Evolutionary conservation across 2,888 invertebrate genomes (phyloP).

Genomic region (Plagodis pulveraria): DNA sequence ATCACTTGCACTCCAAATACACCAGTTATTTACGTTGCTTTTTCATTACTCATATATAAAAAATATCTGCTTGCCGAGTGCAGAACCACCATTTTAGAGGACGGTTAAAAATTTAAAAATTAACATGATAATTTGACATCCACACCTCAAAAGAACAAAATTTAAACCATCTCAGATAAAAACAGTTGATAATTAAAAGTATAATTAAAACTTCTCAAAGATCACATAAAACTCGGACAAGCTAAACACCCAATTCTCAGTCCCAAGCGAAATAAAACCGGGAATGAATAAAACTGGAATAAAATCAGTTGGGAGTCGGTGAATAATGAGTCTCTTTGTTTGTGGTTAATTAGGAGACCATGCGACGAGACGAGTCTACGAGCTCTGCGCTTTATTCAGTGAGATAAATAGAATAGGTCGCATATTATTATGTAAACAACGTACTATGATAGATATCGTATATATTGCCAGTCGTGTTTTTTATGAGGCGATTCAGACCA

Average conservation of each 20-base stretch:
- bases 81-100: too few species aligned
- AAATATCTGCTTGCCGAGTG: too few species aligned
- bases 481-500: too few species aligned
- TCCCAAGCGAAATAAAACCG: slow-evolving; percentile 7
- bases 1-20: too few species aligned
- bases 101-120: too few species aligned
- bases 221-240: slow-evolving; percentile 15
- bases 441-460: neutral
- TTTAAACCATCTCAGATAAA: slow-evolving; percentile 3
- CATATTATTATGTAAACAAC: slow-evolving; percentile 3
- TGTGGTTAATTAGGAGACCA: slow-evolving; percentile 38
- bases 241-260: slow-evolving; percentile 22
- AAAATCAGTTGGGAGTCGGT: slow-evolving; percentile 35
- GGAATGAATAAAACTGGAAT: slow-evolving; percentile 33
- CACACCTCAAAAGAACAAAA: neutral
- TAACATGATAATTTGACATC: too few species aligned
- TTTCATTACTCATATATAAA: too few species aligned
- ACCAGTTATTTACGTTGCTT: too few species aligned
- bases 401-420: slow-evolving; percentile 3
- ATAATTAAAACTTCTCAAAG: slow-evolving; percentile 24
- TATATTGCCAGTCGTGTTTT: too few species aligned
- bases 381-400: slow-evolving; percentile 6
- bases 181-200: slow-evolving; percentile 13
- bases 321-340: slow-evolving; percentile 41
- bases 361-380: slow-evolving; percentile 4